Conservation (phyloP, 2,113 vertebrate genomes). For the Peromyscus polionotus region DNA sequence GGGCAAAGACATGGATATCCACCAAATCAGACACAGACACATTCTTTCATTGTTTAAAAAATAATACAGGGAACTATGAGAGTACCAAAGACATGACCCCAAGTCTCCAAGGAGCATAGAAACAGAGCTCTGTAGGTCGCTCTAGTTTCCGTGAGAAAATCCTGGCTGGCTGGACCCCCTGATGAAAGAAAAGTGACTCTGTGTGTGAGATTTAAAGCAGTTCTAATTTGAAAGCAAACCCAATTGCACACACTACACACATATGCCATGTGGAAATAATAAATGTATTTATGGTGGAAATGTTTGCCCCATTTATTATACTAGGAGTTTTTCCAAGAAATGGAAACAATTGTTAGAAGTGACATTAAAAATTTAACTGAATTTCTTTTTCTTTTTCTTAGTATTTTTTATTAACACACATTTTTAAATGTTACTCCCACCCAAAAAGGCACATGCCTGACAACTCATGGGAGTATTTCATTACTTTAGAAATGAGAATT, state of each 20-base stretch:
- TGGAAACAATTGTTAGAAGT: conserved; percentile 80
- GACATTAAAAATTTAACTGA: conserved; percentile 69
- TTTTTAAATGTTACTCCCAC: conserved; percentile 70
- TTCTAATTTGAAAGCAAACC: conserved; percentile 79
- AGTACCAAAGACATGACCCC: conserved; percentile 62
- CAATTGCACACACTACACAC: conserved; percentile 67
- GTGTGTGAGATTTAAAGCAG: conserved; percentile 76
- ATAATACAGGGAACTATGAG: conserved; percentile 54
- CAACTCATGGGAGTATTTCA: conserved; percentile 33
- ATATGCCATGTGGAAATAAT: conserved; percentile 87
- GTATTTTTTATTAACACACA: conserved; percentile 74
- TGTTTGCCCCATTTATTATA: conserved; percentile 85
- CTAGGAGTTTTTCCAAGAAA: conserved; percentile 81
- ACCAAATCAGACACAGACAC: conserved; percentile 58
- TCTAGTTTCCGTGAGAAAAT: conserved; percentile 82
- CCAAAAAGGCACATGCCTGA: conserved; percentile 63
- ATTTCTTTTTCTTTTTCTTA: conserved; percentile 70
- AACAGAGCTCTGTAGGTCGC: conserved; percentile 60
- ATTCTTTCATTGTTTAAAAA: conserved; percentile 58
- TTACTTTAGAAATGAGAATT: conserved; percentile 56
- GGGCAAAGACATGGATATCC: conserved; percentile 21
- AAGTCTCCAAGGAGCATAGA: conserved; percentile 74
- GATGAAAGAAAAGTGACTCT: conserved; percentile 78
- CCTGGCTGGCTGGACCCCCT: conserved; percentile 63
- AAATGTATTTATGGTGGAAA: conserved; percentile 83